A percentile compares a stretch with the other conserved stretches of the same genome.
phyloP scores from a whole-genome alignment of 2,888 invertebrate genomes.

The Agrochola macilenta region DNA sequence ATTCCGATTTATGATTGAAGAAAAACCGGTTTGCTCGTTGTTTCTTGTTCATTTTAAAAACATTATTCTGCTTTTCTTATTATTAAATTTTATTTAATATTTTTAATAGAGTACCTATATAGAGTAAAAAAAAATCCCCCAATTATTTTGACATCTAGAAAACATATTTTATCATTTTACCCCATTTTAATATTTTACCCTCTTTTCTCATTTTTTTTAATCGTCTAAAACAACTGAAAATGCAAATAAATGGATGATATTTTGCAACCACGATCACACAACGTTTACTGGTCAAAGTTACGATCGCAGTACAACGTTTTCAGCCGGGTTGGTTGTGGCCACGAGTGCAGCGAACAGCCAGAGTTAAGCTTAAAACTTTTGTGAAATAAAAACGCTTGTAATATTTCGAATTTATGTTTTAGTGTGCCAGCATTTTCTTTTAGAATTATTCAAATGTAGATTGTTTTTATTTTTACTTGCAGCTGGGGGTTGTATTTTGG shows the following conservation, averaged over 20 bases:
- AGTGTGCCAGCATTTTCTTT: conserved; percentile 39
- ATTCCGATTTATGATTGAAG: background rate
- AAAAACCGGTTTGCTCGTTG: background rate
- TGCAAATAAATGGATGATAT: conserved; percentile 32
- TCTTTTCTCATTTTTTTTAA: background rate
- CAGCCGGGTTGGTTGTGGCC: conserved; percentile 46
- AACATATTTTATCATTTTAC: background rate
- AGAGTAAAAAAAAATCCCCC: no score
- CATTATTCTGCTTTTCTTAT: background rate
- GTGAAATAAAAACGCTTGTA: conserved; percentile 50
- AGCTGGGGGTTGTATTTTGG: conserved; percentile 23
- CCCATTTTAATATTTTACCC: background rate
- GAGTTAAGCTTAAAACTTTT: conserved; percentile 43
- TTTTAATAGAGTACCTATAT: no score
- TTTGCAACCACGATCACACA: conserved; percentile 48
- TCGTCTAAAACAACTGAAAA: conserved; percentile 30
- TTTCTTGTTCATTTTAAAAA: background rate
- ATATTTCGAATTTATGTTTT: conserved; percentile 52
- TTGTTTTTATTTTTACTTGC: conserved; percentile 30
- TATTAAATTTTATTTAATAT: background rate
- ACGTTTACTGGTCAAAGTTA: conserved; percentile 57
- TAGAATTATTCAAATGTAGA: conserved; percentile 47
- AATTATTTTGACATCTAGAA: background rate
- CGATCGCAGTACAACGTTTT: conserved; percentile 40
- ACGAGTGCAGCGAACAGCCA: conserved; percentile 39